These are phyloP conservation scores for Pelochelys cantorii DNA, from an alignment of 2,797 vertebrate genomes.

Conservation along the genomic window DNA sequence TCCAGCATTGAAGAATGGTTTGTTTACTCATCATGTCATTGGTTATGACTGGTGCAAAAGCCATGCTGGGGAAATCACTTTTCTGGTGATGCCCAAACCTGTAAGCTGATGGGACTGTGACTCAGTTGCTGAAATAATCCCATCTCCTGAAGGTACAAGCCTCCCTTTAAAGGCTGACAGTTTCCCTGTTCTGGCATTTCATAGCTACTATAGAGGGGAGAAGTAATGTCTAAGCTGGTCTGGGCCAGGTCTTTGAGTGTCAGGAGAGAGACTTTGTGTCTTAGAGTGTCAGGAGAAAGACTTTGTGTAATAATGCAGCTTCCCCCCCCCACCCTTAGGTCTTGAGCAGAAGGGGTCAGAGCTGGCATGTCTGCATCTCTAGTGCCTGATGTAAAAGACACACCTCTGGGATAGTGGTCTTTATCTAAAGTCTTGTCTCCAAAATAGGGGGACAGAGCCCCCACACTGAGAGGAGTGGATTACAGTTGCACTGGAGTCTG, in stretches of 20 bases:
- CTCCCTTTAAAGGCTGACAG: not conserved
- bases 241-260: not conserved
- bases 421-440: not conserved
- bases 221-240: not conserved
- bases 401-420: not conserved
- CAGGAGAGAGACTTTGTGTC: not conserved
- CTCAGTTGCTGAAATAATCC: not conserved
- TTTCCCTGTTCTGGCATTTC: fast-evolving
- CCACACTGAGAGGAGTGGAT: not conserved
- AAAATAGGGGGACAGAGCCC: not conserved
- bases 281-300: not conserved
- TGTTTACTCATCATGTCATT: not conserved
- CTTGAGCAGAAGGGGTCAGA: not conserved
- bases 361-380: not conserved
- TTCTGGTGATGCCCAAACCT: not conserved
- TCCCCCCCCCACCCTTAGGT: not conserved
- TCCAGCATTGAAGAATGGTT: not conserved
- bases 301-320: not conserved
- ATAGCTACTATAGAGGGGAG: not conserved
- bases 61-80: constrained; percentile 10
- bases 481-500: not conserved
- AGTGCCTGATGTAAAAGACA: not conserved
- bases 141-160: not conserved
- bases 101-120: fast-evolving
- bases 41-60: not conserved